Evolutionary conservation across 2,113 vertebrate genomes (phyloP), one percentile per base, ranked within the genome.

Genomic region (Leucoraja erinaceus): DNA sequence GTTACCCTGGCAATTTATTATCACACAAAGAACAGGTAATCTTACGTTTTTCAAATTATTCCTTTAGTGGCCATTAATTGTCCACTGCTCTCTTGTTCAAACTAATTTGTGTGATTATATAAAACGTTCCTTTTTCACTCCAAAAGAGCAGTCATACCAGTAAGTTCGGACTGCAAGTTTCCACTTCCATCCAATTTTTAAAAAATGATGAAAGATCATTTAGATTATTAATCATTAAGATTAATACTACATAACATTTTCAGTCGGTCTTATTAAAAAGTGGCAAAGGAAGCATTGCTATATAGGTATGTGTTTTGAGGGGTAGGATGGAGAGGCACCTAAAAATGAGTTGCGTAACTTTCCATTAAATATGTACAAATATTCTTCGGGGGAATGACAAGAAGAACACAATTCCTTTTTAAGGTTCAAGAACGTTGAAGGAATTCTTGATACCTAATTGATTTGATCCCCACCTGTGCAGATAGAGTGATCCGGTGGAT

Each of bases 1-100:
- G 97, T 97, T 95, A 97, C 96, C 12, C 95, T 97, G 96, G 97
- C 97, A 96, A 97, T 97, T 97, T 97, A 97, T 94, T 97, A 97
- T 94, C 96, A 97, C 94, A 97, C 97, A 96, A 97, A 97, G 95
- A 97, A 97, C 95, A 97, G 97, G 97, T 97, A 93, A 93, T 74
- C 38, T 91, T 28, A 14, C 33, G 5, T 91, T 74, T 91, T 68
- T 91, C 68, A 91, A 90, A 90, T 9, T 91, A 33, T 66, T 88
- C 68, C 10, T 91, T 70, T 90, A 22, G 33, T 18, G 2, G 0
- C 68, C 9, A 33, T n/a, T 31, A 28, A 47, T 54, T 54, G 72
- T 12, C 90, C 12, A 47, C 33, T 54, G 38, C 68, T 38, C 12
- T 72, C 33, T 72, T 54, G 38, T 91, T 72, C 18, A 33, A 74